Conservation (phyloP, 2,113 vertebrate species). For the Talpa occidentalis region DNA sequence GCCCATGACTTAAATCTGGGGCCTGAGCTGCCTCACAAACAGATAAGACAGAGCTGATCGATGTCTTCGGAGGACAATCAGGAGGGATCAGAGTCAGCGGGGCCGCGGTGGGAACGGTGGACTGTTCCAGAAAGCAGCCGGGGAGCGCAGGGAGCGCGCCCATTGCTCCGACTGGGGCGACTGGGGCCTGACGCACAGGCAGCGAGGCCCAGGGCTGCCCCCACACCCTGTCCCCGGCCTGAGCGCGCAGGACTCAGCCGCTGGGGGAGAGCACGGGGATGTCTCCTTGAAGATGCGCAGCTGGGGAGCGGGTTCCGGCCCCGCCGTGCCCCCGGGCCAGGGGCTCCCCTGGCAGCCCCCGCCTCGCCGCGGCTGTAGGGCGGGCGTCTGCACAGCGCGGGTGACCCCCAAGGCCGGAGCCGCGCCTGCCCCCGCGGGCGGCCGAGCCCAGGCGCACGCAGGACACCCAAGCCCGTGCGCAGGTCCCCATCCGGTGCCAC, state of each 20-base stretch:
- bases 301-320: too few species aligned
- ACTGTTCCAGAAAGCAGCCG: slow-evolving; percentile 87
- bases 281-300: slow-evolving; percentile 75
- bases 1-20: slow-evolving; percentile 91
- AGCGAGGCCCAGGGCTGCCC: too few species aligned
- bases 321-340: slow-evolving; percentile 74
- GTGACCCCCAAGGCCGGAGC: slow-evolving; percentile 76
- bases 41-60: slow-evolving; percentile 91
- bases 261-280: too few species aligned
- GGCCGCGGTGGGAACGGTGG: slow-evolving; percentile 83
- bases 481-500: too few species aligned
- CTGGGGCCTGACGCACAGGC: too few species aligned
- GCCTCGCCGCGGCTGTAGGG: too few species aligned
- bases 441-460: too few species aligned
- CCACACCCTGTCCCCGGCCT: too few species aligned
- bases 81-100: slow-evolving; percentile 87
- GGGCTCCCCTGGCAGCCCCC: slow-evolving; percentile 70
- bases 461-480: too few species aligned
- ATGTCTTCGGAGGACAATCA: slow-evolving; percentile 88
- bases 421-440: slow-evolving; percentile 53
- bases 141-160: slow-evolving; percentile 81
- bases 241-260: too few species aligned
- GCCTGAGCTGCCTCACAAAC: slow-evolving; percentile 91
- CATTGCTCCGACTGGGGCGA: slow-evolving; percentile 81
- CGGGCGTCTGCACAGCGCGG: too few species aligned